phyloP scores from a whole-genome alignment of 2,888 invertebrate species.

The Himalopsyche anomala region DNA sequence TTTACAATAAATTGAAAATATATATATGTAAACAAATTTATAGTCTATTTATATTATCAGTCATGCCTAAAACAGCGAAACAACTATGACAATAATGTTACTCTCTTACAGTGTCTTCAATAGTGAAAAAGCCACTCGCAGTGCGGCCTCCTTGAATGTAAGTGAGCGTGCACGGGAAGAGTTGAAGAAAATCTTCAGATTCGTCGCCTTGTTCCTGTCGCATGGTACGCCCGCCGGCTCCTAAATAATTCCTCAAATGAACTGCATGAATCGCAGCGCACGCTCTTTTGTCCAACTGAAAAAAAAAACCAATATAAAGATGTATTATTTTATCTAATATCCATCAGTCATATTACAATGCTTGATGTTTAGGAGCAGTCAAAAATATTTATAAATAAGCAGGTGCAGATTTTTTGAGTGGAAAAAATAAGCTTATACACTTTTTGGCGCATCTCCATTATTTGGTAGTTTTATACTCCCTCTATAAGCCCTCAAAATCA shows the following conservation, averaged over 20 bases:
- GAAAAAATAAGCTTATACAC: no score
- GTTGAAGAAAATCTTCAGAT: constrained; percentile 93
- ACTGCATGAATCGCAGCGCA: constrained; percentile 99
- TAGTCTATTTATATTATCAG: no score
- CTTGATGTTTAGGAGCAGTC: neutral
- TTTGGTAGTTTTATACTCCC: no score
- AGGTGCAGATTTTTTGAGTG: no score
- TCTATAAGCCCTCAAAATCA: no score
- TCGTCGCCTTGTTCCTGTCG: constrained; percentile 99
- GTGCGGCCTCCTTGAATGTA: constrained; percentile 99
- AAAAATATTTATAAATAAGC: no score
- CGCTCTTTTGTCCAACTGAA: constrained; percentile 92
- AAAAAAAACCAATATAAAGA: constrained; percentile 54
- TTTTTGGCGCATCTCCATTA: no score
- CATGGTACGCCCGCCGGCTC: constrained; percentile 94
- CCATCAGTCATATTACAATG: neutral
- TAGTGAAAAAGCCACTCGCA: constrained; percentile 96
- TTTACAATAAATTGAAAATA: no score
- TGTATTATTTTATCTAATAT: constrained; percentile 43
- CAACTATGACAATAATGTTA: no score
- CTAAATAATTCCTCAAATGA: constrained; percentile 95
- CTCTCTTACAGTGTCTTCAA: constrained; percentile 87
- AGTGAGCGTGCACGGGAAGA: constrained; percentile 93
- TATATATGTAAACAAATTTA: no score
- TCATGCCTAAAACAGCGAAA: no score